These are phyloP conservation scores for Acromyrmex heyeri DNA, from an alignment of 1,140 invertebrate genomes.

Conservation along the genomic window DNA sequence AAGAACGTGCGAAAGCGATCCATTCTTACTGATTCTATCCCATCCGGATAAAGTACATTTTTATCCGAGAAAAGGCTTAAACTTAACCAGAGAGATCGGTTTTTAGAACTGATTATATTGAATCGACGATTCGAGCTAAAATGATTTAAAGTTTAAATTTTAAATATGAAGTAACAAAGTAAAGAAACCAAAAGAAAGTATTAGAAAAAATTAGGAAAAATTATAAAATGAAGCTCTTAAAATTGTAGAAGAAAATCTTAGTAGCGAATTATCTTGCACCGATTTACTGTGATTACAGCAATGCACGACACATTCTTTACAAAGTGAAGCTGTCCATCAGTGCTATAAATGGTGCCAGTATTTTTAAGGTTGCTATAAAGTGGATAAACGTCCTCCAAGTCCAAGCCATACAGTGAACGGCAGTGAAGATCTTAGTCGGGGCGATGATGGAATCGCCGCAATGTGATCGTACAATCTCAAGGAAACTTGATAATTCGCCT, in stretches of 20 bases:
- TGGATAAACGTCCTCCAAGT: conserved; percentile 72
- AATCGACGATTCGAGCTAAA: conserved; percentile 1
- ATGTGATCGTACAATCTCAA: conserved; percentile 79
- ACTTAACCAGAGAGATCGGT: not conserved
- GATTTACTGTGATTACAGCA: conserved; percentile 68
- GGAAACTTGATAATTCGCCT: conserved; percentile 88
- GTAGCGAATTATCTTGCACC: not conserved
- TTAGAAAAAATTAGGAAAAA: not conserved
- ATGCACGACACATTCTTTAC: conserved; percentile 57
- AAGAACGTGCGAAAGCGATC: too few species aligned
- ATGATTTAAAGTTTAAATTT: not conserved
- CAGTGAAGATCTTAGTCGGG: conserved; percentile 84
- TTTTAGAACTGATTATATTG: not conserved
- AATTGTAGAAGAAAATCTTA: not conserved
- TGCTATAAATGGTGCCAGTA: conserved; percentile 4
- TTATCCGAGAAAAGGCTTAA: too few species aligned
- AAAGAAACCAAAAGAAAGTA: not conserved
- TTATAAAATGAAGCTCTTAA: not conserved
- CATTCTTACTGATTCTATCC: too few species aligned
- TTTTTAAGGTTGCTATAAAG: conserved; percentile 83
- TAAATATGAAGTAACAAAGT: not conserved
- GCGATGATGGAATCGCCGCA: conserved; percentile 85
- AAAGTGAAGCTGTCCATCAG: conserved; percentile 11
- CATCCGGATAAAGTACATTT: too few species aligned
- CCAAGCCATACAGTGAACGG: conserved; percentile 84